Conservation (phyloP, 2,888 invertebrate genomes). For the Troides helena region DNA sequence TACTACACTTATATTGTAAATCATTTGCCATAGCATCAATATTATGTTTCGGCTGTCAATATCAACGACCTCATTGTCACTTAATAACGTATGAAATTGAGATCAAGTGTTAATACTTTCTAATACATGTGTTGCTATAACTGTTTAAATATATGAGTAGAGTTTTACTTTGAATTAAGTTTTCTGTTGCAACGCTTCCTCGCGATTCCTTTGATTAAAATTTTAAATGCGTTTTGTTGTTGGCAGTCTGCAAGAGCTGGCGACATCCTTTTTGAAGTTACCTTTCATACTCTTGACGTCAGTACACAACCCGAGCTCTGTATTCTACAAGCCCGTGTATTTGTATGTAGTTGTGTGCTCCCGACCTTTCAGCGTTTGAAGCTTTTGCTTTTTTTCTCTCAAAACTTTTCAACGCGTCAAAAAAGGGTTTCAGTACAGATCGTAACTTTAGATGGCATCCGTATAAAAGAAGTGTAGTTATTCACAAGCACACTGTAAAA, state of each 20-base stretch:
- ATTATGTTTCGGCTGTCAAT: no score
- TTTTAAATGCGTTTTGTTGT: not conserved
- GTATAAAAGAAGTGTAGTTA: slow-evolving; percentile 13
- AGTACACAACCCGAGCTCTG: slow-evolving; percentile 1
- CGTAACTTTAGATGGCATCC: slow-evolving; percentile 17
- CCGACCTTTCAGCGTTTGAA: slow-evolving; percentile 13
- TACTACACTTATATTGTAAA: no score
- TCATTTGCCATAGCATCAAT: no score
- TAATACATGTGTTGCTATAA: not conserved
- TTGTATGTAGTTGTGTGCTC: slow-evolving; percentile 7
- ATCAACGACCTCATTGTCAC: no score
- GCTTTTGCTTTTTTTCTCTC: slow-evolving; percentile 20
- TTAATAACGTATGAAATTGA: no score
- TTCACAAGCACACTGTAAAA: not conserved
- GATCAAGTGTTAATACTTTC: no score
- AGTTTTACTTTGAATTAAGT: slow-evolving; percentile 1
- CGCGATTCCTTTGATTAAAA: slow-evolving; percentile 9
- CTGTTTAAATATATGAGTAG: not conserved
- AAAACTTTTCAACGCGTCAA: slow-evolving; percentile 15
- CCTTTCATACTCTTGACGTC: slow-evolving; percentile 12
- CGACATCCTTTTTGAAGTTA: slow-evolving; percentile 16
- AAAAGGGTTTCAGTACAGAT: slow-evolving; percentile 21
- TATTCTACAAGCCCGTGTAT: not conserved
- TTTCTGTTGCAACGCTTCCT: not conserved
- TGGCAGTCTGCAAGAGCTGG: slow-evolving; percentile 4